Evolutionary conservation across 1,140 invertebrate species (phyloP).

Genomic region (Semibalanus balanoides): DNA sequence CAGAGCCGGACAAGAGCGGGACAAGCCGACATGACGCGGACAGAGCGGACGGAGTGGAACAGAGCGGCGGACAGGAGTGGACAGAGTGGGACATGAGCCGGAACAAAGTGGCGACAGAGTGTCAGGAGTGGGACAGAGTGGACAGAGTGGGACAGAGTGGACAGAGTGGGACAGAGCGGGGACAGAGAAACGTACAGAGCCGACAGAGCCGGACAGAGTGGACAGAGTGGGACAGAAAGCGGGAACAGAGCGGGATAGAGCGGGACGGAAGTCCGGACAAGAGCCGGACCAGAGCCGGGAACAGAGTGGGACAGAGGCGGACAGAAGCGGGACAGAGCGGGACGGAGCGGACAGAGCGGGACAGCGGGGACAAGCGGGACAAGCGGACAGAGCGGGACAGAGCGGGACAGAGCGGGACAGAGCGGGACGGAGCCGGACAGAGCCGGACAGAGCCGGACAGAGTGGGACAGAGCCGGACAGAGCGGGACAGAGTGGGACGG

Average conservation of each 20-base stretch:
- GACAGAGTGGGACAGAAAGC: not conserved
- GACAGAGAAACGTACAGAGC: not conserved
- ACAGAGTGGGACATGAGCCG: not conserved
- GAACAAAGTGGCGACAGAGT: not conserved
- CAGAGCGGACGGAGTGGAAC: no score
- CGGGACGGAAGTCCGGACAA: not conserved
- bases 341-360: not conserved
- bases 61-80: slow-evolving; percentile 1
- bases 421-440: not conserved
- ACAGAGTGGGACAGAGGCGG: slow-evolving; percentile 7
- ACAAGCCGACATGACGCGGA: no score
- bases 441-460: not conserved
- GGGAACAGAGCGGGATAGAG: not conserved
- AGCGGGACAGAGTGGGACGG: slow-evolving; percentile 13
- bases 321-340: not conserved
- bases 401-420: slow-evolving; percentile 3
- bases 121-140: not conserved
- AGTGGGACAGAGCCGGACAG: slow-evolving; percentile 11
- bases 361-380: not conserved
- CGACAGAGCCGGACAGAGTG: not conserved
- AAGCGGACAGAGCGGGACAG: not conserved
- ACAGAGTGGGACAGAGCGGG: not conserved
- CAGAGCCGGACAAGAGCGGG: no score
- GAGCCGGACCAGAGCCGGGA: slow-evolving; percentile 9
- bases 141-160: not conserved